phyloP scores from a whole-genome alignment of 2,888 invertebrate species.

The Thalpophila matura region DNA sequence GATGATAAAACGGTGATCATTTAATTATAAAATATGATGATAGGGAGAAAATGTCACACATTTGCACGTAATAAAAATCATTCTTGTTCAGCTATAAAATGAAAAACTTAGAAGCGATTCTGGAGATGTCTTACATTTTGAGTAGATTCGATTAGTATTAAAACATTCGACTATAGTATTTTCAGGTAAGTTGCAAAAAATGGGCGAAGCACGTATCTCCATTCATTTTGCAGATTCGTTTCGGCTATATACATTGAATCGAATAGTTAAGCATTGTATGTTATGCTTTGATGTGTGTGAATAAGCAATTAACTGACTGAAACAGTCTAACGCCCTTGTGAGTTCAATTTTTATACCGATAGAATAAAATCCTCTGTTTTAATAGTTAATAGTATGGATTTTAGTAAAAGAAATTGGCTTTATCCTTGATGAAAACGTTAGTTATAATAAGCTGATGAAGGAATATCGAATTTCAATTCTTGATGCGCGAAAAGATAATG shows the following conservation, averaged over 20 bases:
- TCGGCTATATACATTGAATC: neutral
- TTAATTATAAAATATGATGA: slow-evolving; percentile 10
- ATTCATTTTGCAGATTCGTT: neutral
- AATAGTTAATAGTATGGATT: too few species aligned
- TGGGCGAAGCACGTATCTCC: neutral
- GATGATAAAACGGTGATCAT: slow-evolving; percentile 3
- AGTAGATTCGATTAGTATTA: neutral
- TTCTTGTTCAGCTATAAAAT: neutral
- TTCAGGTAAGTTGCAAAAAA: too few species aligned
- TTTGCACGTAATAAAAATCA: slow-evolving; percentile 6
- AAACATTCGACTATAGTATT: too few species aligned
- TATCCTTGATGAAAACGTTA: too few species aligned
- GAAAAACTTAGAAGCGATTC: neutral
- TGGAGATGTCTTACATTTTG: neutral
- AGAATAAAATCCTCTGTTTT: too few species aligned
- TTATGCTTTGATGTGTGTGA: neutral
- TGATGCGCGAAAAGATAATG: too few species aligned
- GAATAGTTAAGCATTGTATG: neutral
- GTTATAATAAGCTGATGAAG: too few species aligned
- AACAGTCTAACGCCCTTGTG: too few species aligned
- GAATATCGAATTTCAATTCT: too few species aligned
- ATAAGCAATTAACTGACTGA: too few species aligned
- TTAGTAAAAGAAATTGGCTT: too few species aligned
- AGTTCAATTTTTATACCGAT: too few species aligned
- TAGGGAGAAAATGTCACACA: neutral